Base-by-base conservation (phyloP, 2,888 invertebrate species). In the Tromatobia lineatoria region DNA sequence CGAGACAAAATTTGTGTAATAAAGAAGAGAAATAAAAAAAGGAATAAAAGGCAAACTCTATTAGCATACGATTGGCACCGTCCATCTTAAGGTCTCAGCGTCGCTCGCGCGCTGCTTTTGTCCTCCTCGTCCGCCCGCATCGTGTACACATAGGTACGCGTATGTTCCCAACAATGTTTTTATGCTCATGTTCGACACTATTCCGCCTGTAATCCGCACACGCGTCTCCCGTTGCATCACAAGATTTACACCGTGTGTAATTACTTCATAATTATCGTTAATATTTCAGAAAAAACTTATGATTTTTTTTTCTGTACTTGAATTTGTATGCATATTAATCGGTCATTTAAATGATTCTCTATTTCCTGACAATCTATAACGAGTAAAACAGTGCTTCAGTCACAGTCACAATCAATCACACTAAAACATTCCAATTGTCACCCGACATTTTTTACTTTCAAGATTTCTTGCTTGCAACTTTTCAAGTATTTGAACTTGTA, bases 61-160 rank as follows among this genome's bases (percentile, higher is more conserved):
- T 93, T 93, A 93, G 91, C 92, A 92, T 93, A 92, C 92, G 92
- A 93, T 93, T 93, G 93, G 92, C 93, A 92, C 92, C 92, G 91
- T 93, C 91, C 91, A 91, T 92, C 91, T 92, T 89, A 89, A 91
- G 90, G 90, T 88, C 89, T 90, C 87, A 83, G 75, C 85, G 83
- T 86, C 87, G 87, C 88, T 74, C 88, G 20, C 77, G 76, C 76
- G 52, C 29, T 50, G 66, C 85, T 85, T 78, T 82, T 79, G 78
- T 82, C 81, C 81, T 79, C 81, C 80, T 77, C 83, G 75, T 73
- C 61, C 80, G 29, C 82, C 66, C 34, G 47, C 71, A 47, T 71
- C 83, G 70, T 74, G 42, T 74, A 61, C 70, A 78, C 89, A 88
- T 89, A 89, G 88, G 88, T 87, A 85, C 88, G 88, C 90, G 89